phyloP scores from a whole-genome alignment of 2,113 vertebrate species.

The Seriola rivoliana region DNA sequence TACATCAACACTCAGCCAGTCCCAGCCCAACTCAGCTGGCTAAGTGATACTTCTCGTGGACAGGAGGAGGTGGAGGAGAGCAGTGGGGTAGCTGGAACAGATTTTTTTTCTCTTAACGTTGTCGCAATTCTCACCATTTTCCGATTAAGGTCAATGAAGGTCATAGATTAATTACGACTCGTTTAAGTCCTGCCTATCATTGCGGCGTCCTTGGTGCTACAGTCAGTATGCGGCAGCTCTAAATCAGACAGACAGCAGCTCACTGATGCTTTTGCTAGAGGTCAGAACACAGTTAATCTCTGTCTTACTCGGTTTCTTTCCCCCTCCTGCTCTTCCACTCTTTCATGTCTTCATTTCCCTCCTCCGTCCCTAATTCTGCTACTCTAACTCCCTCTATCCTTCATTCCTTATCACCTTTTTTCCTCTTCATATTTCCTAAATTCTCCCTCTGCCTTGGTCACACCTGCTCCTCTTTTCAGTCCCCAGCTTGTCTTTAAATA shows the following conservation, averaged over 20 bases:
- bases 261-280: slow-evolving; percentile 44
- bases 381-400: neutral
- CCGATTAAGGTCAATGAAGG: slow-evolving; percentile 36
- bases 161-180: slow-evolving; percentile 46
- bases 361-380: neutral
- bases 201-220: slow-evolving; percentile 30
- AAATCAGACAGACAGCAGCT: slow-evolving; percentile 62
- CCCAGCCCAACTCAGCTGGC: neutral
- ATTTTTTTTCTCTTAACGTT: slow-evolving; percentile 26
- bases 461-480: neutral
- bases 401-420: neutral
- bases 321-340: neutral
- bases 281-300: slow-evolving; percentile 62
- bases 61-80: neutral
- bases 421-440: neutral
- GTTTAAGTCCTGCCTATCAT: slow-evolving; percentile 37
- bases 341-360: neutral
- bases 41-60: neutral
- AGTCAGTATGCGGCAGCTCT: slow-evolving; percentile 38
- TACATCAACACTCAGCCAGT: neutral
- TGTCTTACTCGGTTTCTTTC: slow-evolving; percentile 28
- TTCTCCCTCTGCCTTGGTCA: neutral
- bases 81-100: neutral
- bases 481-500: neutral
- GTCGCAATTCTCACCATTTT: slow-evolving; percentile 8